Evolutionary conservation across 1,140 invertebrate genomes (phyloP).

Genomic region (Dendrolimus punctatus): DNA sequence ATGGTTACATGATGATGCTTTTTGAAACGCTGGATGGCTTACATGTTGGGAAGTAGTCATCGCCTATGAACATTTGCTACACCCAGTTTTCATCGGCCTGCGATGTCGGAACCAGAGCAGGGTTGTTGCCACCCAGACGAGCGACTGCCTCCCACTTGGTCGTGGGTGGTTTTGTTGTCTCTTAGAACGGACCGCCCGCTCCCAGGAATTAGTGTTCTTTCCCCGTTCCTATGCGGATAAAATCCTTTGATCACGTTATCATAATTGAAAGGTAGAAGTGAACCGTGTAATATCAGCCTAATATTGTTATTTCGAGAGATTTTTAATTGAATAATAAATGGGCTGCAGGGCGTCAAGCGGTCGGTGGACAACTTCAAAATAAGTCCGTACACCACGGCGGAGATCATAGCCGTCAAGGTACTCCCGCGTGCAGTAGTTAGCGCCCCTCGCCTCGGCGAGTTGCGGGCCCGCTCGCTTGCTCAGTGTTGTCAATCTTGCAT

Average conservation of each 20-base stretch:
- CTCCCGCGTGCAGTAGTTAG: slow-evolving; percentile 6
- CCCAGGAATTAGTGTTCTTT: not conserved
- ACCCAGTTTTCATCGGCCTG: no score
- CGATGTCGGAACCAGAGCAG: no score
- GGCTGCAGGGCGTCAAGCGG: slow-evolving; percentile 87
- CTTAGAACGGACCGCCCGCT: not conserved
- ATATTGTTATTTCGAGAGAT: not conserved
- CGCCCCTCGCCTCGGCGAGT: not conserved
- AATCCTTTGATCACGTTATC: no score
- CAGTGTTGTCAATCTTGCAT: slow-evolving; percentile 4
- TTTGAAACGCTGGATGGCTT: no score
- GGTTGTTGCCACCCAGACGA: no score
- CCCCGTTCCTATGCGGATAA: no score
- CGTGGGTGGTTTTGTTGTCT: not conserved
- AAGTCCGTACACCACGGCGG: slow-evolving; percentile 83
- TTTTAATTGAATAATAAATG: not conserved
- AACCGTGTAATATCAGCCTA: not conserved
- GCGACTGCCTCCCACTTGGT: not conserved
- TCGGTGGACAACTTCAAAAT: slow-evolving; percentile 79
- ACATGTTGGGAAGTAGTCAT: no score
- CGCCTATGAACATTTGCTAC: no score
- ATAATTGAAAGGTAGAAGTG: not conserved
- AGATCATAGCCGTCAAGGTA: slow-evolving; percentile 97
- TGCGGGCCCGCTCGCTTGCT: not conserved
- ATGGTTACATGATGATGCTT: no score